Percentiles rank a stretch among this genome's conserved stretches.
phyloP scores from a whole-genome alignment of 30 jellyfish, hydroid and myxozoan genomes.

The Mastigias papua region DNA sequence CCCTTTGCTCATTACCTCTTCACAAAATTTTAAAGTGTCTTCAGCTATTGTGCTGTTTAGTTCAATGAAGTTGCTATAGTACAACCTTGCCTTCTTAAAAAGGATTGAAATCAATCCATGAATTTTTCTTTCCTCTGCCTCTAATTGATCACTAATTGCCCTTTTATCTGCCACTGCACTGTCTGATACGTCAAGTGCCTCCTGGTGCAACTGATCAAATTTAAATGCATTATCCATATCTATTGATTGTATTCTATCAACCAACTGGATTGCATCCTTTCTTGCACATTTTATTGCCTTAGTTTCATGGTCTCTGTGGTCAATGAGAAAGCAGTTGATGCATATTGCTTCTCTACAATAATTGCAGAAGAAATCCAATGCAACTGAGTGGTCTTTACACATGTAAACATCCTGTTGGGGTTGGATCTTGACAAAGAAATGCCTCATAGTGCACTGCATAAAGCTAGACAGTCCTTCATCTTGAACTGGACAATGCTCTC shows the following conservation, averaged over 20 bases:
- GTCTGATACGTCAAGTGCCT: not conserved
- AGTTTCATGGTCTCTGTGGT: not conserved
- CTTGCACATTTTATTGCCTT: not conserved
- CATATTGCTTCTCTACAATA: not conserved
- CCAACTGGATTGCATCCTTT: not conserved
- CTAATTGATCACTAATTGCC: not conserved
- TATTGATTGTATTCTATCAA: not conserved
- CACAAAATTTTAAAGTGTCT: not conserved
- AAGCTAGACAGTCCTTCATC: not conserved
- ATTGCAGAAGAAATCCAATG: not conserved
- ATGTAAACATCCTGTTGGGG: not conserved
- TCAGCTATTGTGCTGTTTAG: not conserved
- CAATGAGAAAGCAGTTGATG: not conserved
- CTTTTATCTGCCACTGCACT: not conserved
- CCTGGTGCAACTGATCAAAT: not conserved
- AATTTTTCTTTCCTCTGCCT: not conserved
- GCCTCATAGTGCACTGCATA: not conserved
- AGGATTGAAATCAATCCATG: not conserved
- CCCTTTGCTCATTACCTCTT: not conserved
- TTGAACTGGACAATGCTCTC: not conserved
- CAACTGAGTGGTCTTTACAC: not conserved
- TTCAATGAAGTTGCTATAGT: not conserved
- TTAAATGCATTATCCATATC: not conserved
- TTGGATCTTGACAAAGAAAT: not conserved
- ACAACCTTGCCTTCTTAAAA: not conserved